Evolutionary conservation across 2,113 vertebrate species (phyloP).

Genomic region (Gasterosteus aculeatus): DNA sequence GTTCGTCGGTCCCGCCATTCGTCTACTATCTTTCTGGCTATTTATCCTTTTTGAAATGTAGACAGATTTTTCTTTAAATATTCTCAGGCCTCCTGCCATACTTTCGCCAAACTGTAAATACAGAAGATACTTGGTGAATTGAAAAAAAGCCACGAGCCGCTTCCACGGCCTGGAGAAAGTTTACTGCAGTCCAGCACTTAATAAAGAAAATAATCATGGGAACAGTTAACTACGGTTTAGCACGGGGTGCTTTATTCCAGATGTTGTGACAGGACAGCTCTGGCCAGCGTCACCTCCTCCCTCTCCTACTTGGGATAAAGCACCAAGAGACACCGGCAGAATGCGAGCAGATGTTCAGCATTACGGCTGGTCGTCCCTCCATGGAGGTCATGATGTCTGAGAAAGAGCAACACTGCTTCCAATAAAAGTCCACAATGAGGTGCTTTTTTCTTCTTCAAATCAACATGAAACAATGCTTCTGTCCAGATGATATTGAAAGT

Average conservation of each 20-base stretch:
- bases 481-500: no score
- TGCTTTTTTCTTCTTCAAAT: neutral
- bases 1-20: constrained; percentile 22
- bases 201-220: no score
- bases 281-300: constrained; percentile 44
- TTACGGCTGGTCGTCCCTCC: constrained; percentile 29
- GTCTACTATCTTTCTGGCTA: neutral
- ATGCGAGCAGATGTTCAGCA: constrained; percentile 65
- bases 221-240: no score
- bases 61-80: neutral
- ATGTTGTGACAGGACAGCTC: constrained; percentile 52
- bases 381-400: constrained; percentile 37
- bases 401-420: constrained; percentile 17
- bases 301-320: constrained; percentile 45
- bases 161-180: constrained; percentile 26
- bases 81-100: constrained; percentile 6
- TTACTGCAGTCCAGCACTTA: constrained; percentile 27
- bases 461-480: no score
- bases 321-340: constrained; percentile 54
- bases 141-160: constrained; percentile 24
- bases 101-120: constrained; percentile 6
- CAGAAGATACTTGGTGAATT: neutral
- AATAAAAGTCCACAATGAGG: constrained; percentile 21
- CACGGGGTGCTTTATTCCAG: constrained; percentile 27
- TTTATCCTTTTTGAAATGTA: constrained; percentile 2